phyloP scores from a whole-genome alignment of 2,113 vertebrate species.

The Raja brachyura region DNA sequence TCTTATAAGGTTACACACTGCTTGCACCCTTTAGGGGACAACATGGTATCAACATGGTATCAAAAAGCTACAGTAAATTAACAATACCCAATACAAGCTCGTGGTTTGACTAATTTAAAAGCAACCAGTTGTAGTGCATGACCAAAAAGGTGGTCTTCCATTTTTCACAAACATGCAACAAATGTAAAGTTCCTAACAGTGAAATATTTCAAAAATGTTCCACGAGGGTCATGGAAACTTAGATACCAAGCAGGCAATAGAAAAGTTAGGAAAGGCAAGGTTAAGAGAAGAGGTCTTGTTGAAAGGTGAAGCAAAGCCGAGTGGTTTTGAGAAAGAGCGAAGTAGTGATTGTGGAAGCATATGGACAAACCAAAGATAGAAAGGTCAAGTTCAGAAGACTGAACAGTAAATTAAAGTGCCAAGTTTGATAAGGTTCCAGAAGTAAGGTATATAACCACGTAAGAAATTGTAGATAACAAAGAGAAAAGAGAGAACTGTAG shows the following conservation, averaged over 20 bases:
- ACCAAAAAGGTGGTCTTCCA: not conserved
- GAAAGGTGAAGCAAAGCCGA: not conserved
- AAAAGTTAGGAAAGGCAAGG: not conserved
- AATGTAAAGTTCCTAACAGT: not conserved
- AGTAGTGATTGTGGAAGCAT: not conserved
- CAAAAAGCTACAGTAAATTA: not conserved
- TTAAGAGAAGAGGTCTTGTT: not conserved
- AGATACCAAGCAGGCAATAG: not conserved
- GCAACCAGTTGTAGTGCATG: not conserved
- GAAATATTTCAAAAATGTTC: not conserved
- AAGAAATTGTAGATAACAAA: not conserved
- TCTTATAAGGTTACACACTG: slow-evolving; percentile 72
- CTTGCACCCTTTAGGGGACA: slow-evolving; percentile 68
- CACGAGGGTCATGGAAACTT: not conserved
- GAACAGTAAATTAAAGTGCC: not conserved
- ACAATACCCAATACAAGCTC: slow-evolving; percentile 40
- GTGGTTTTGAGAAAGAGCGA: not conserved
- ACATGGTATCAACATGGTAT: not conserved
- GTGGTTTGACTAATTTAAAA: not conserved
- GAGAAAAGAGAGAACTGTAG: not conserved
- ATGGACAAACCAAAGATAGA: not conserved
- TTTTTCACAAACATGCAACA: not conserved
- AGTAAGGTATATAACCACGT: not conserved
- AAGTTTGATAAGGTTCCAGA: not conserved
- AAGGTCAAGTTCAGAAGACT: not conserved